Evolutionary conservation across 2,797 vertebrate species (phyloP), one percentile per base, ranked within the genome.

Genomic region (Alca torda): DNA sequence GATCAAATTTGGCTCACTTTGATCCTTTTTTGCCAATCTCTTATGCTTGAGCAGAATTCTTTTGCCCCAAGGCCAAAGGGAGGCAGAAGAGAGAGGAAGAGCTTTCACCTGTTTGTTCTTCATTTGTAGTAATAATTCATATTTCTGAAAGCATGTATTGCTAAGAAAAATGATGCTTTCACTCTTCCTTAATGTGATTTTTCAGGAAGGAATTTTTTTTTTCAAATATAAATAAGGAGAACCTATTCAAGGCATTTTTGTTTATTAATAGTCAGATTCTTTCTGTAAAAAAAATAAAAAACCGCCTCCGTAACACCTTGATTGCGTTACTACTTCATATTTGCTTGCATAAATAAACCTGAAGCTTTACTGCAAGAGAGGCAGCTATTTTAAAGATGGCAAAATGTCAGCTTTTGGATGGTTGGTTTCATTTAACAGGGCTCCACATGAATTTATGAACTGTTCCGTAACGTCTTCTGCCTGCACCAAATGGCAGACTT

Each of bases 361-460:
- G 93, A 95, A 13, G 90, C 96, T 97, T 97, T 93, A 82, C 96
- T 97, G 96, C 93, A 93, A 95, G 94, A 96, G 96, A 97, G 93
- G 91, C 94, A 97, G 96, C 97, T 98, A 97, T 98, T 98, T 98
- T 98, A 97, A 98, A 98, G 97, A 98, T 98, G 98, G 98, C 97
- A 98, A 97, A 98, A 98, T 97, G 97, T 98, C 97, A 98, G 97
- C 97, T 98, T 97, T 97, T 98, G 97, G 98, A 98, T 97, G 97
- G 97, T 97, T 98, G 98, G 97, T 98, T 98, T 98, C 98, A 98
- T 98, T 98, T 98, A 98, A 98, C 98, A 98, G 97, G 97, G 96
- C 95, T 98, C 97, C 97, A 97, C 96, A 95, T 98, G 97, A 98
- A 98, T 98, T 98, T 98, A 98, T 98, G 98, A 98, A 98, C 98